A percentile compares a stretch with the other conserved stretches of the same genome.
Conservation (phyloP, 2,797 vertebrate species). For the Periparus ater region DNA sequence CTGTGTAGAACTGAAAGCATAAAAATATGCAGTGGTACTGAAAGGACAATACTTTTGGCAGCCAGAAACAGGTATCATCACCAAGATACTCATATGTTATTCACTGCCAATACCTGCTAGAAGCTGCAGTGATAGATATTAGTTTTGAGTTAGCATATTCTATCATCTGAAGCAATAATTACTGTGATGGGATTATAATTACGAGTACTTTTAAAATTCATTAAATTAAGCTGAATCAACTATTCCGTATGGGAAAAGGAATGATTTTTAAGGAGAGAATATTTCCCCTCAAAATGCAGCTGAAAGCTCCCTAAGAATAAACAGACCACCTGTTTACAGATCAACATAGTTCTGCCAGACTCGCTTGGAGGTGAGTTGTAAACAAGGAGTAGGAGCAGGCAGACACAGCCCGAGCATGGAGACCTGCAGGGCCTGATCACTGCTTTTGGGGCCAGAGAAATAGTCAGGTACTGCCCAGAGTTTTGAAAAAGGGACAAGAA, state of each 20-base stretch:
- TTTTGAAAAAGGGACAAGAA: background rate
- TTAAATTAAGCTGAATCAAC: conserved; percentile 8
- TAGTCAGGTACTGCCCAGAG: background rate
- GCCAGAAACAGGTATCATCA: background rate
- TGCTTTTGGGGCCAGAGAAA: background rate
- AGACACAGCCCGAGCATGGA: background rate
- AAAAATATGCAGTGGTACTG: background rate
- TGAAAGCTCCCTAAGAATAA: conserved; percentile 4
- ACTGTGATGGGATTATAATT: conserved; percentile 11
- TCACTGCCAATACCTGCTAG: background rate
- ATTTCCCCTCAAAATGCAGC: background rate
- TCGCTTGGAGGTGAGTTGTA: background rate
- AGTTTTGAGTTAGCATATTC: background rate
- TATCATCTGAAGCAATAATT: conserved; percentile 22
- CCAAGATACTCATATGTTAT: background rate
- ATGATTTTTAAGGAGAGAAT: background rate
- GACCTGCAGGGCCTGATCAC: background rate
- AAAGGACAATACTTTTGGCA: background rate
- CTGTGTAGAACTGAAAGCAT: background rate
- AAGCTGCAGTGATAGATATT: background rate
- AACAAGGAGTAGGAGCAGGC: background rate
- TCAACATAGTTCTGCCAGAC: background rate
- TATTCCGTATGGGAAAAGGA: background rate
- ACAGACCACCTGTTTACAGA: background rate
- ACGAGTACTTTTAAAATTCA: conserved; percentile 14